phyloP scores from a whole-genome alignment of 2,113 vertebrate genomes.

The Coturnix japonica region DNA sequence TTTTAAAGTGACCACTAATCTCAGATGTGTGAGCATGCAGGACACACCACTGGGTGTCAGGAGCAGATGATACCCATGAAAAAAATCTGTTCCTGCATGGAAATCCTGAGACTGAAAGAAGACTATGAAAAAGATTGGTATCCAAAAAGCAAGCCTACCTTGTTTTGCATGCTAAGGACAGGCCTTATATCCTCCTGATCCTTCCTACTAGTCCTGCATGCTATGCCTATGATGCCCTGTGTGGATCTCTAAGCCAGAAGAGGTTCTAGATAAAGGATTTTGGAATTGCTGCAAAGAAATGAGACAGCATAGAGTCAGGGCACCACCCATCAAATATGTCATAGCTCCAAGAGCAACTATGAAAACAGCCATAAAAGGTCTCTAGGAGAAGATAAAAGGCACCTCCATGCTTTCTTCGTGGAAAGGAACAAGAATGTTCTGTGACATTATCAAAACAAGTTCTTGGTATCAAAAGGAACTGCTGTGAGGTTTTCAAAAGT shows the following conservation, averaged over 20 bases:
- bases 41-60: not conserved
- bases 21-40: fast-evolving
- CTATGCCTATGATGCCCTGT: fast-evolving
- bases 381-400: not conserved
- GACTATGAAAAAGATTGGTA: not conserved
- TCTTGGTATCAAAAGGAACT: not conserved
- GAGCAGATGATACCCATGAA: constrained; percentile 38
- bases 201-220: fast-evolving
- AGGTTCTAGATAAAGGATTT: not conserved
- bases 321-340: not conserved
- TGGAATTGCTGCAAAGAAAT: not conserved
- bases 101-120: not conserved
- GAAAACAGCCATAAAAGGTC: not conserved
- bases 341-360: not conserved
- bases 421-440: not conserved
- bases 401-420: not conserved
- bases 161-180: constrained; percentile 15
- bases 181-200: not conserved
- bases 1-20: not conserved
- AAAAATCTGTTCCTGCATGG: constrained; percentile 16
- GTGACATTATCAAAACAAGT: not conserved
- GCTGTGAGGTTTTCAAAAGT: not conserved
- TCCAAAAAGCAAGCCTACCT: not conserved
- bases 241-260: not conserved
- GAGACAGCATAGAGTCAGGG: not conserved